Base-by-base conservation (phyloP, 2,113 vertebrate species). In the Esox niger region DNA sequence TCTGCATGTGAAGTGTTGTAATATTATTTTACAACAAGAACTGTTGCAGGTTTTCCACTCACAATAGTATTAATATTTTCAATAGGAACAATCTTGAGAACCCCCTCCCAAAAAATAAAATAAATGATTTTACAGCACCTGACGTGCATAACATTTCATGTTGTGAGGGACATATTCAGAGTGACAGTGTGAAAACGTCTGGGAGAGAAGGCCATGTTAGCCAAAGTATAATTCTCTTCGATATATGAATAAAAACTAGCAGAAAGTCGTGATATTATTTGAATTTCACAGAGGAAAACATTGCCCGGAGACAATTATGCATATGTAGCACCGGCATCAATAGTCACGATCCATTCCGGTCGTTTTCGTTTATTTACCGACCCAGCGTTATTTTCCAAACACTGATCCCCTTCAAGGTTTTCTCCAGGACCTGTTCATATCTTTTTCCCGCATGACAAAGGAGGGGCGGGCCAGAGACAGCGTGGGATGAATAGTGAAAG, bases 321-420 rank as follows among this genome's bases (percentile, higher is more conserved):
- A 11, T 8, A 66, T 21, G 64, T 63, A 73, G n/a, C 49, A 35
- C 75, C 68, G 70, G 58, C 2, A 64, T 17, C 1, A n/a, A 27
- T 71, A 65, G 43, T 62, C 38, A 49, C 76, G 66, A 68, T 52
- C 21, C 57, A 49, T 27, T 66, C 43, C 38, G 31, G 64, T 69
- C 78, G 66, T 76, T 81, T 62, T 74, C 64, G 76, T 70, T 83
- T 76, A 81, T 70, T 86, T 76, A 76, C 62, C 70, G 64, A 78
- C 74, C 75, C 46, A 30, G 73, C 70, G 81, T 86, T 74, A 82
- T 78, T 84, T 78, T n/a, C 69, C 43, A 70, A 21, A 38, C 56
- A 26, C 33, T 32, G 63, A 84, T 75, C 79, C 64, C 73, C 29
- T 25, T 69, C 62, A 73, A 79, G 65, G 47, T 78, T 84, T 76